phyloP scores from a whole-genome alignment of 2,797 vertebrate species.

The Erethizon dorsatum region DNA sequence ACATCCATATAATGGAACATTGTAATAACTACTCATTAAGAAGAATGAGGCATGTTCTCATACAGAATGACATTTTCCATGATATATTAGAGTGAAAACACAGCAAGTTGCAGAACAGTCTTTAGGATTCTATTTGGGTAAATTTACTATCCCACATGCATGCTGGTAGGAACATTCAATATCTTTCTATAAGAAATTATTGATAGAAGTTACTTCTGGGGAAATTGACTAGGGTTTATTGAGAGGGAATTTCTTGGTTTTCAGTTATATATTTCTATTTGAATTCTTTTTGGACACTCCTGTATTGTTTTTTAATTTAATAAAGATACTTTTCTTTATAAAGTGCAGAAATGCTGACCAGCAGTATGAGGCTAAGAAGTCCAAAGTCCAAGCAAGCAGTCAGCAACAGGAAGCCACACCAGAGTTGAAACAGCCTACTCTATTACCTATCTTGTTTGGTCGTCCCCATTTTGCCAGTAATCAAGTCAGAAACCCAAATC shows the following conservation, averaged over 20 bases:
- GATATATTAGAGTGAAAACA: background rate
- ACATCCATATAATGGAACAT: background rate
- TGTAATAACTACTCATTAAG: background rate
- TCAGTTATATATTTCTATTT: background rate
- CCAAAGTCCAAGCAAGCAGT: background rate
- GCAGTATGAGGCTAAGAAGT: background rate
- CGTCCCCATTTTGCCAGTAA: background rate
- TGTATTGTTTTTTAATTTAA: slow-evolving; percentile 35
- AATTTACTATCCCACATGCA: background rate
- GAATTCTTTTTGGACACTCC: background rate
- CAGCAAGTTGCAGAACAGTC: background rate
- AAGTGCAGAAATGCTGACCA: background rate
- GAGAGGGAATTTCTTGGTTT: background rate
- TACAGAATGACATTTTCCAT: slow-evolving; percentile 13
- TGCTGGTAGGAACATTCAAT: background rate
- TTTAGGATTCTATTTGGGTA: background rate
- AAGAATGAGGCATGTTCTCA: slow-evolving; percentile 12
- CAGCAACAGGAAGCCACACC: background rate
- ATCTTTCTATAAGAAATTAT: slow-evolving; percentile 51
- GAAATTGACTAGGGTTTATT: background rate
- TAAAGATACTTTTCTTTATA: background rate
- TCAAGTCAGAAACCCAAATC: background rate
- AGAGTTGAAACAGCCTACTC: background rate
- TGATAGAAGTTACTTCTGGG: background rate
- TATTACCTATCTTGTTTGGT: background rate